These are phyloP conservation scores for Sebastes matsubarae DNA, from an alignment of 2,797 vertebrate species.

Conservation along the genomic window DNA sequence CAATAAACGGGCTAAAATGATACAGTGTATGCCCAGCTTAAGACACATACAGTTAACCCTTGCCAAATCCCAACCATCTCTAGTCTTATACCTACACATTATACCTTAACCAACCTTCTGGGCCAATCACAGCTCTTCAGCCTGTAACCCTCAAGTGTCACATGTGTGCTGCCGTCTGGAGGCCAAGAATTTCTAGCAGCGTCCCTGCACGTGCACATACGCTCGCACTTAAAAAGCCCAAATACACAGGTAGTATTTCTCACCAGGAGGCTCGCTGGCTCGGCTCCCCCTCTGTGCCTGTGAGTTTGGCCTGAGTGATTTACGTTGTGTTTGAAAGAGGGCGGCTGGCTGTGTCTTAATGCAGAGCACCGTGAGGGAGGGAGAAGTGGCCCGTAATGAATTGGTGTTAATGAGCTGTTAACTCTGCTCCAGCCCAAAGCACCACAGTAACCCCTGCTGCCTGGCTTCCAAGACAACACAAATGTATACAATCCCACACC, in stretches of 20 bases:
- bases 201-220: not conserved
- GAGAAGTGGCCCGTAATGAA: slow-evolving; percentile 71
- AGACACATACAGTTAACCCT: not conserved
- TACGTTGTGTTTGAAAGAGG: slow-evolving; percentile 64
- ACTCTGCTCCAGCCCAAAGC: slow-evolving; percentile 63
- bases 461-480: slow-evolving; percentile 48
- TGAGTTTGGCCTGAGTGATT: slow-evolving; percentile 62
- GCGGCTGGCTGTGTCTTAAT: slow-evolving; percentile 48
- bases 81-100: not conserved
- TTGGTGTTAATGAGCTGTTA: slow-evolving; percentile 83
- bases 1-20: fast-evolving
- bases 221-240: slow-evolving; percentile 39
- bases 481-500: slow-evolving; percentile 42
- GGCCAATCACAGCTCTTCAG: not conserved
- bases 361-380: slow-evolving; percentile 53
- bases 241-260: slow-evolving; percentile 54
- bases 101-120: not conserved
- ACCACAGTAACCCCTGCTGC: slow-evolving; percentile 54
- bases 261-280: slow-evolving; percentile 26
- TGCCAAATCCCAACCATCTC: not conserved
- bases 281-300: slow-evolving; percentile 34
- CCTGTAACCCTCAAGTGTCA: not conserved
- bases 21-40: too few relatives aligned
- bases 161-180: not conserved
- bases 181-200: not conserved